Evolutionary conservation across 2,113 vertebrate species (phyloP), one percentile per base, ranked within the genome.

Genomic region (Phaethornis superciliosus): DNA sequence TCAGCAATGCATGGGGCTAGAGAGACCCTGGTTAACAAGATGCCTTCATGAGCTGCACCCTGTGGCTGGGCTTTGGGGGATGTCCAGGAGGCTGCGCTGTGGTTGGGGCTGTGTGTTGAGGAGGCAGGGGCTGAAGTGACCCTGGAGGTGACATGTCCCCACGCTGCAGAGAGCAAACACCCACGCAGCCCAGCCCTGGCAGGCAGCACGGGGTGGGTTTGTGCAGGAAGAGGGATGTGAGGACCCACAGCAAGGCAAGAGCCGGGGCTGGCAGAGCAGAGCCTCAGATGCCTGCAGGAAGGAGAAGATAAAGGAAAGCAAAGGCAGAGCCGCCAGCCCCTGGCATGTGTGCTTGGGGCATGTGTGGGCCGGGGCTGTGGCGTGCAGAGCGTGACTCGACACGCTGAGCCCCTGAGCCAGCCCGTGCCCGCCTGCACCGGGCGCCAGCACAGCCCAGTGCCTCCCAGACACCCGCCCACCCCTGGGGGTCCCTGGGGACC

Each of bases 221-320:
- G 32, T 17, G 56, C 42, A 13, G 0, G 0, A 52, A 52, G 44
- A 5, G 71, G 59, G 9, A 88, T 12, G 10, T n/a, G 9, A 47
- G 47, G 24, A 78, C 24, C 3, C 28, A 18, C 3, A 0, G 4
- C 1, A 7, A 12, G 3, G 6, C 3, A 4, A 33, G 40, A 55
- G 71, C 19, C 2, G 10, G 46, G n/a, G 4, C 59, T 59, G 58
- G 85, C 68, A 46, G 52, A 54, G 56, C 67, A 26, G 30, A 56
- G 63, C 33, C 52, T n/a, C 9, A 0, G 47, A 12, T n/a, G 44
- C 42, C 77, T 55, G 52, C 84, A 91, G 85, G 35, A 83, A 79
- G 67, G 52, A 89, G 54, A 40, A 65, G 69, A 58, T 56, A 49
- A 94, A 79, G 60, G 26, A 24, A 72, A 88, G 72, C 51, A 7